phyloP scores from a whole-genome alignment of 1,140 invertebrate genomes.

The Dryas iulia region DNA sequence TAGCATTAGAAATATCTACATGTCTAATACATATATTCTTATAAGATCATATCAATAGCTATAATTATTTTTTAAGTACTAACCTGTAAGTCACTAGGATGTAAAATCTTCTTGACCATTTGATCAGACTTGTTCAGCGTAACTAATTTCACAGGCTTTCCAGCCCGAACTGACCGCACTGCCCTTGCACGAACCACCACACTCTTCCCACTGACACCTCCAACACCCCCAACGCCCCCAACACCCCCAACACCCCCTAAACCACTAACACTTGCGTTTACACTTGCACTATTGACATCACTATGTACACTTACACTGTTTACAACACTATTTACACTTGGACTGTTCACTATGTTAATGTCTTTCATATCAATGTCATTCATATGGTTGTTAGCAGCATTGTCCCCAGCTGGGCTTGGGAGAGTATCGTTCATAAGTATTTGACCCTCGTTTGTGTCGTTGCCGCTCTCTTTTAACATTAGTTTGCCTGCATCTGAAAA shows the following conservation, averaged over 20 bases:
- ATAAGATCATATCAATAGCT: too few species aligned
- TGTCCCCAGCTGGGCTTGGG: neutral
- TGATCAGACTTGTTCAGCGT: conserved; percentile 21
- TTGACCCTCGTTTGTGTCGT: neutral
- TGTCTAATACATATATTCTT: too few species aligned
- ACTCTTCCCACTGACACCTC: neutral
- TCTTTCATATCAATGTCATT: neutral
- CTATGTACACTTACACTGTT: neutral
- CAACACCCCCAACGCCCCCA: neutral
- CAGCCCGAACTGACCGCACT: neutral
- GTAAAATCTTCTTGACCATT: conserved; percentile 16
- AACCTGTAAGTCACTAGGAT: conserved; percentile 18
- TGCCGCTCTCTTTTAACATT: conserved; percentile 55
- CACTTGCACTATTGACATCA: neutral
- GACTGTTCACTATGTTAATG: conserved; percentile 2
- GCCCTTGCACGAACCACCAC: neutral
- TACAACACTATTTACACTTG: neutral
- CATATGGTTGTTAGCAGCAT: neutral
- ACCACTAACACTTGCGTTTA: neutral
- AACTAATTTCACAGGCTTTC: conserved; percentile 16
- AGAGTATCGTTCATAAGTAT: neutral
- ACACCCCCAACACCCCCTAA: neutral
- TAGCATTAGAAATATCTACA: too few species aligned
- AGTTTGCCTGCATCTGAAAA: conserved; percentile 59
- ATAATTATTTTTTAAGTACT: neutral